phyloP scores from a whole-genome alignment of 1,140 invertebrate genomes.

The Cydia pomonella region DNA sequence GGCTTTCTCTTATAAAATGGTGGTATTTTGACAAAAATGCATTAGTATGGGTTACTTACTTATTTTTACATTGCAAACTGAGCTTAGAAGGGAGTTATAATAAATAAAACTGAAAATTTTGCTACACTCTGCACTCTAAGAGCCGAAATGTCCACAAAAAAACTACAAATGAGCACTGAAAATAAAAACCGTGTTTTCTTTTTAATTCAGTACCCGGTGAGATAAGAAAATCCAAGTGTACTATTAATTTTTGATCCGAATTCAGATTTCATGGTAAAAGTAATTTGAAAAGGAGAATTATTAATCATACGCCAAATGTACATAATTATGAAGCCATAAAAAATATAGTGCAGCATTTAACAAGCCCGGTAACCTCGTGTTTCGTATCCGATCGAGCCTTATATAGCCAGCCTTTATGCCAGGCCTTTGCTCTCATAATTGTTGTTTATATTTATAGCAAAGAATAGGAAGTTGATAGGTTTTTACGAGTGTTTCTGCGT shows the following conservation, averaged over 20 bases:
- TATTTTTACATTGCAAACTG: too few species aligned
- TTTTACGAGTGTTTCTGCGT: neutral
- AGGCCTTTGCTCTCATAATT: conserved; percentile 25
- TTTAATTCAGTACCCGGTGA: too few species aligned
- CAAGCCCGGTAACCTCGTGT: conserved; percentile 19
- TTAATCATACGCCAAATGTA: neutral
- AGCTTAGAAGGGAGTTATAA: too few species aligned
- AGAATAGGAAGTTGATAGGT: neutral
- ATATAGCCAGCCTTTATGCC: conserved; percentile 10
- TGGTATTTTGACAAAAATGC: neutral
- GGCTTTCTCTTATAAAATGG: neutral
- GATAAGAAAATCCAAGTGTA: too few species aligned
- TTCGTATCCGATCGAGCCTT: conserved; percentile 18
- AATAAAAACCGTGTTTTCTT: too few species aligned
- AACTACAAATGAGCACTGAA: too few species aligned
- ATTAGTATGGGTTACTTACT: neutral
- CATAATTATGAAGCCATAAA: neutral
- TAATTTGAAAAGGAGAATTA: too few species aligned
- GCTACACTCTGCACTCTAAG: too few species aligned
- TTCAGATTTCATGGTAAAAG: too few species aligned
- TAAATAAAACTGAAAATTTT: too few species aligned
- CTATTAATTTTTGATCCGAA: too few species aligned
- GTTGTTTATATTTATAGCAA: conserved; percentile 1
- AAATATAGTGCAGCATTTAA: neutral
- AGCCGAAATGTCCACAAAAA: too few species aligned